A percentile compares a stretch with the other conserved stretches of the same genome.
phyloP scores from a whole-genome alignment of 2,797 vertebrate species.

The Coreius guichenoti region DNA sequence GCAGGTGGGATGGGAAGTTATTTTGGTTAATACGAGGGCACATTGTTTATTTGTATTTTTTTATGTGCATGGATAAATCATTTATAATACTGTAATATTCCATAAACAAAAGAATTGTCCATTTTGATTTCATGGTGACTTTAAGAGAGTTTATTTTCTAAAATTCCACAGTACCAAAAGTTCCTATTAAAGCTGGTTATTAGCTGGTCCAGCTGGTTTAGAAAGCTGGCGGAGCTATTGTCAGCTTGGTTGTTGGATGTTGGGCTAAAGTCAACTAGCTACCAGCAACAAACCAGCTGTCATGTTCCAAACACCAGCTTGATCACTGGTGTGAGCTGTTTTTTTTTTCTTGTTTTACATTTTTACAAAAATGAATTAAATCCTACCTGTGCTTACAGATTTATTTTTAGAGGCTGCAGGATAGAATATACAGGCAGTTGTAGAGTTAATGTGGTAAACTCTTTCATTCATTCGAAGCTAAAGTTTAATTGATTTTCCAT shows the following conservation, averaged over 20 bases:
- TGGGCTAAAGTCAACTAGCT: neutral
- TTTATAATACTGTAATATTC: neutral
- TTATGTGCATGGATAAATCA: neutral
- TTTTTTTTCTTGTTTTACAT: neutral
- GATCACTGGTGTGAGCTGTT: neutral
- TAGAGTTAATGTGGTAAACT: slow-evolving; percentile 30
- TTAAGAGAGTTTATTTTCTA: too few relatives aligned
- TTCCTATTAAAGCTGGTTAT: too few relatives aligned
- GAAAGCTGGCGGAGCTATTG: too few relatives aligned
- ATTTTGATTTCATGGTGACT: too few relatives aligned
- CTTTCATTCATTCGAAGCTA: neutral
- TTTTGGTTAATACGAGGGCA: neutral
- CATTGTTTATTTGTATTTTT: too few relatives aligned
- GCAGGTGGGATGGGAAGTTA: neutral
- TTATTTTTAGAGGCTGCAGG: neutral
- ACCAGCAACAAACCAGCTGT: neutral
- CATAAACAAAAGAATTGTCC: too few relatives aligned
- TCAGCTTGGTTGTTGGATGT: neutral
- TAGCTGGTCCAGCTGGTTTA: too few relatives aligned
- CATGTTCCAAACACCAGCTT: neutral
- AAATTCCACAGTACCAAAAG: too few relatives aligned
- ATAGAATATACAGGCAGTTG: slow-evolving; percentile 10
- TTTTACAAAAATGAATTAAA: neutral
- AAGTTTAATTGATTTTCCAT: slow-evolving; percentile 31
- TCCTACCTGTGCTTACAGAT: neutral